Base-by-base conservation (phyloP, 2,113 vertebrate genomes). In the Amblyornis subalaris region DNA sequence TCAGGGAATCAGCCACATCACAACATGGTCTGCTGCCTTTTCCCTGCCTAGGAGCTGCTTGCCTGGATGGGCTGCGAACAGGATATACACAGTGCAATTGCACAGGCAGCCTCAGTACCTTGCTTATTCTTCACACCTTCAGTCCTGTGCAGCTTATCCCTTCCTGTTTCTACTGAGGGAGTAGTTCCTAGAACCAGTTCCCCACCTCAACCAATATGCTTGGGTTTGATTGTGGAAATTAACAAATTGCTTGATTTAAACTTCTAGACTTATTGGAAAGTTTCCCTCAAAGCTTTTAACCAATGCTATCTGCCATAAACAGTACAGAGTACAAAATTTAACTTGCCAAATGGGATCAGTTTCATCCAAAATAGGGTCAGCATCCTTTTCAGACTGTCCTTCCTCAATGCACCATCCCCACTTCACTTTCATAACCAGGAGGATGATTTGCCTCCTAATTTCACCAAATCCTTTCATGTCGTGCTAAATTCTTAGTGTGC, bases 1-100 rank as follows among this genome's bases (percentile, higher is more conserved):
- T 24, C 2, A 0, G 10, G 31, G 18, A 62, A 57, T 35, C 23
- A n/a, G 28, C 10, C 50, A 12, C 35, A 65, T 18, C 16, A 19
- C 31, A 51, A 7, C 20, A 11, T 0, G 0, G 22, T n/a, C 44
- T 70, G 36, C 25, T 58, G 33, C 26, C 44, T 78, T 40, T 57
- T 38, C 51, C 53, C 50, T 40, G 67, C 50, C 38, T 25, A 40
- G 2, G 31, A 82, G 11, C 42, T n/a, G 22, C 18, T 31, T 24
- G 26, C 44, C 55, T 9, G 12, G 36, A 13, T 26, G n/a, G 70
- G 35, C 35, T 3, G 6, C 26, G 54, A 24, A 33, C 35, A 48
- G 62, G 42, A 33, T 2, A 4, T 31, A 19, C 10, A 1, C 20
- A 12, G 12, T 12, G 23, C 12, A 38, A 3, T 4, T 10, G 0